Evolutionary conservation across 2,888 invertebrate genomes (phyloP).

Genomic region (Leptopilina myrica): DNA sequence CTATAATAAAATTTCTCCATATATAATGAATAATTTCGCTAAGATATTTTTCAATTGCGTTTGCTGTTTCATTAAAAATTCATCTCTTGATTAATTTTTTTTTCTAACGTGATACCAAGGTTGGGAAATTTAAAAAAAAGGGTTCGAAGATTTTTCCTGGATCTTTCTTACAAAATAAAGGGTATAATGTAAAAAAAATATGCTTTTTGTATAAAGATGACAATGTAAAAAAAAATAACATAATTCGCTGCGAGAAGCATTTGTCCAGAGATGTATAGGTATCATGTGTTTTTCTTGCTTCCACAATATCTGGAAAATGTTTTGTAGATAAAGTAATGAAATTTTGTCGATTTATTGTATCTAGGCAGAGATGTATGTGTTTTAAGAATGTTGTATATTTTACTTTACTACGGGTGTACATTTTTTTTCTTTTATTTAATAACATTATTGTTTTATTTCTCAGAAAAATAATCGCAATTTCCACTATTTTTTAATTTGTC

Average conservation of each 20-base stretch:
- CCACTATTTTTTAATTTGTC: too few relatives aligned
- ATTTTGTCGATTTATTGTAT: conserved; percentile 3
- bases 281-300: conserved; percentile 3
- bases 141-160: not conserved
- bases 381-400: conserved; percentile 3
- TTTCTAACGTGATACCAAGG: too few relatives aligned
- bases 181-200: not conserved
- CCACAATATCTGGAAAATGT: conserved; percentile 1
- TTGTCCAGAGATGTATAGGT: conserved; percentile 5
- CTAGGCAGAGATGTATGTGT: not conserved
- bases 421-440: too few relatives aligned
- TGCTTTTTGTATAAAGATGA: not conserved
- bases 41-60: too few relatives aligned
- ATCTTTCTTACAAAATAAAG: not conserved
- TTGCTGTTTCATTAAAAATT: too few relatives aligned
- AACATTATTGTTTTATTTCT: too few relatives aligned
- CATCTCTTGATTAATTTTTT: too few relatives aligned
- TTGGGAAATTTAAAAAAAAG: too few relatives aligned
- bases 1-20: too few relatives aligned
- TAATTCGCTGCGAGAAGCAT: not conserved
- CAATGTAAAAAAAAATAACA: not conserved
- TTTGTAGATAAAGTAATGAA: conserved; percentile 10
- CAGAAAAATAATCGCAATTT: too few relatives aligned
- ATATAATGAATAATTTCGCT: too few relatives aligned
- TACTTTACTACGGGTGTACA: not conserved